Percentiles rank a stretch among this genome's conserved stretches.
Conservation (phyloP, 2,113 vertebrate species). For the Rhinichthys klamathensis region DNA sequence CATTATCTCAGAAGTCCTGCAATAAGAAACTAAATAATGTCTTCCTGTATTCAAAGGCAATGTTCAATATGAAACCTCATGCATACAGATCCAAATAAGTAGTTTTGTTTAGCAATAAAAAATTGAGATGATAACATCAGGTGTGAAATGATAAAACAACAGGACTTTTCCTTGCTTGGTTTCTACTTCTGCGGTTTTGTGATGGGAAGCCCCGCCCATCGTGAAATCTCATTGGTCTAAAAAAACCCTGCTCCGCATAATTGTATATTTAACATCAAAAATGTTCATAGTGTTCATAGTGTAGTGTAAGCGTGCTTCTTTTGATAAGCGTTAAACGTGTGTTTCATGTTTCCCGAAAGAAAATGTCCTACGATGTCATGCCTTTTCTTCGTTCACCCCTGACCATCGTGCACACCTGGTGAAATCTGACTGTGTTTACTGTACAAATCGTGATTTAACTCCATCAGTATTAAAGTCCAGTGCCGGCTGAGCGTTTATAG, state of each 20-base stretch:
- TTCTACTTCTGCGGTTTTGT: neutral
- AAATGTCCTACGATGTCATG: neutral
- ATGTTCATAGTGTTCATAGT: neutral
- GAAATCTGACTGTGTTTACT: conserved; percentile 66
- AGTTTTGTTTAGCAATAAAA: conserved; percentile 74
- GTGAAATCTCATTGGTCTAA: neutral
- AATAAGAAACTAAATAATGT: conserved; percentile 44
- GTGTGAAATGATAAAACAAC: neutral
- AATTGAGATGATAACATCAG: neutral
- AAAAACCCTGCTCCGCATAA: neutral
- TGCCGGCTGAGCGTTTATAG: conserved; percentile 38
- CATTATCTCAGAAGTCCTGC: conserved; percentile 21
- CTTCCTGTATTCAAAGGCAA: conserved; percentile 43
- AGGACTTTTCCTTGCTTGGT: neutral
- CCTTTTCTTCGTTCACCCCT: neutral
- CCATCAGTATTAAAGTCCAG: conserved; percentile 40
- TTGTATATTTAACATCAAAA: neutral
- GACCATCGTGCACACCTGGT: neutral
- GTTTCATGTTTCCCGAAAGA: neutral
- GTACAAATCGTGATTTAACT: conserved; percentile 46
- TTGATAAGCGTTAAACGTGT: neutral
- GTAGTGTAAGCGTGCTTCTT: neutral
- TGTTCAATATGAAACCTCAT: conserved; percentile 33
- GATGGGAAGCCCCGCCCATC: neutral
- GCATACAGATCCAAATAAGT: conserved; percentile 62